phyloP scores from a whole-genome alignment of 1,140 invertebrate genomes.

The Zophobas morio region DNA sequence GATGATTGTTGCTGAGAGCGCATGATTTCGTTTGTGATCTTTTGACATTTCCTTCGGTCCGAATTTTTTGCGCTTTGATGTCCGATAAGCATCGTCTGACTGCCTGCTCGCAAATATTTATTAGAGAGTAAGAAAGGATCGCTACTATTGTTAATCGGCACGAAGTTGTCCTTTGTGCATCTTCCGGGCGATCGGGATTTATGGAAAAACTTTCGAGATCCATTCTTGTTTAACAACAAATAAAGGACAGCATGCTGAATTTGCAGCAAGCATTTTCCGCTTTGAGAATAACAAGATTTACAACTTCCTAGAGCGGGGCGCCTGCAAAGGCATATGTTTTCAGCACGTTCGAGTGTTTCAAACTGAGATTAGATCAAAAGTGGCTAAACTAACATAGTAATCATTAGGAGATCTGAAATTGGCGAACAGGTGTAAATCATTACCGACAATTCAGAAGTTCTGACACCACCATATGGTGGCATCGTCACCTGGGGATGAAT shows the following conservation, averaged over 20 bases:
- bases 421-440: conserved; percentile 45
- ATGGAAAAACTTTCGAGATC: conserved; percentile 49
- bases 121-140: conserved; percentile 23
- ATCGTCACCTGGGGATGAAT: conserved; percentile 46
- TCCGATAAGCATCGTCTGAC: conserved; percentile 16
- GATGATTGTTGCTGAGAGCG: not conserved
- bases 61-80: conserved; percentile 13
- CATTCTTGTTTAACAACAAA: conserved; percentile 44
- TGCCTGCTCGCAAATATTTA: conserved; percentile 20
- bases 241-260: conserved; percentile 38
- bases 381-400: conserved; percentile 34
- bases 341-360: conserved; percentile 27
- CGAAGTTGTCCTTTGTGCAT: conserved; percentile 44
- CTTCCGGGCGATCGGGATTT: conserved; percentile 44
- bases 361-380: conserved; percentile 17
- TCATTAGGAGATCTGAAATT: conserved; percentile 35
- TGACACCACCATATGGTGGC: conserved; percentile 32
- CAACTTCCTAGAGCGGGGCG: conserved; percentile 1
- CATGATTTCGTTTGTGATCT: not conserved
- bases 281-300: conserved; percentile 21
- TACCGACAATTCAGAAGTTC: conserved; percentile 19
- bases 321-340: conserved; percentile 1
- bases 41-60: conserved; percentile 3
- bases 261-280: conserved; percentile 28
- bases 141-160: conserved; percentile 31